phyloP scores from a whole-genome alignment of 2,888 invertebrate species.

The Apotomis capreana region DNA sequence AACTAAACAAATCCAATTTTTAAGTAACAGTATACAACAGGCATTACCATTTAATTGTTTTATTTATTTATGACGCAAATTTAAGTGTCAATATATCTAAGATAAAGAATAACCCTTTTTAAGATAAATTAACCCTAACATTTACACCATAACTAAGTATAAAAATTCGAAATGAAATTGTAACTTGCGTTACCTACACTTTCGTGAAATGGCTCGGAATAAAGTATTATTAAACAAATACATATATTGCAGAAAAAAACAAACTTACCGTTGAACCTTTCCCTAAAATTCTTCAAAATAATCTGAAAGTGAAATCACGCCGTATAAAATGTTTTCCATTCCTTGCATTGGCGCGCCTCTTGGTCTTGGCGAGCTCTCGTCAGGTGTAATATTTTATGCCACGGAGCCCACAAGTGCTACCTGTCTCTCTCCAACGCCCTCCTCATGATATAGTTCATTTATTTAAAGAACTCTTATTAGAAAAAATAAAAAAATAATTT shows the following conservation, averaged over 20 bases:
- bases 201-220: neutral
- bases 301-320: slow-evolving; percentile 48
- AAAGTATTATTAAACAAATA: neutral
- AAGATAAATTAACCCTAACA: too few species aligned
- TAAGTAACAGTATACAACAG: too few species aligned
- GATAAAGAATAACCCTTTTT: too few species aligned
- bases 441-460: slow-evolving; percentile 64
- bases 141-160: too few species aligned
- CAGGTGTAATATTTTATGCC: slow-evolving; percentile 78
- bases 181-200: too few species aligned
- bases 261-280: slow-evolving; percentile 11
- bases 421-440: slow-evolving; percentile 64
- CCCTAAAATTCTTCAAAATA: slow-evolving; percentile 26
- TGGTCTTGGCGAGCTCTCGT: slow-evolving; percentile 78
- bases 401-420: slow-evolving; percentile 59
- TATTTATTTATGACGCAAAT: too few species aligned
- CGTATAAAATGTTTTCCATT: slow-evolving; percentile 57
- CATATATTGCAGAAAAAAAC: neutral
- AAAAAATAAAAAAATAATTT: slow-evolving; percentile 74
- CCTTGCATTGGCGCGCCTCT: slow-evolving; percentile 63
- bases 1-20: too few species aligned
- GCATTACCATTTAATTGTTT: too few species aligned
- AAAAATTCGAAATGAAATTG: too few species aligned
- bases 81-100: too few species aligned
- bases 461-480: slow-evolving; percentile 61